phyloP scores from a whole-genome alignment of 1,140 invertebrate species.

The Condylostylus longicornis region DNA sequence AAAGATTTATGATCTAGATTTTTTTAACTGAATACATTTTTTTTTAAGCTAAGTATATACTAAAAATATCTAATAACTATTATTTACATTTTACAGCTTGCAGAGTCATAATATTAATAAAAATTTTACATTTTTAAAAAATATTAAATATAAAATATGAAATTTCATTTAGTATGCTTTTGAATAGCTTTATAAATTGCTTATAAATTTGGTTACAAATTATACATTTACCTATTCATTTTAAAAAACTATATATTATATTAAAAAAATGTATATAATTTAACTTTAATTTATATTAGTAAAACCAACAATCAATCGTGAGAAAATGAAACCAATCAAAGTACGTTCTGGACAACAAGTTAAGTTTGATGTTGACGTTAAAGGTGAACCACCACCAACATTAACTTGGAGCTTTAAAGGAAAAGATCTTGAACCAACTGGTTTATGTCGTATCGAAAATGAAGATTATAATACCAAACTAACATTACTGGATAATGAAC shows the following conservation, averaged over 20 bases:
- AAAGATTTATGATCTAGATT: too few species aligned
- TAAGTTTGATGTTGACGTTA: conserved; percentile 85
- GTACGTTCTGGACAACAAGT: conserved; percentile 82
- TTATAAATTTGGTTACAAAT: too few species aligned
- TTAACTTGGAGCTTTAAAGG: conserved; percentile 71
- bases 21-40: too few species aligned
- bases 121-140: too few species aligned
- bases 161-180: too few species aligned
- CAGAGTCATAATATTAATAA: too few species aligned
- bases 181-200: too few species aligned
- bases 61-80: too few species aligned
- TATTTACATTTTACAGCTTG: too few species aligned
- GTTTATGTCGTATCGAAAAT: conserved; percentile 65
- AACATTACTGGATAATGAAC: conserved; percentile 59
- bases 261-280: conserved; percentile 1
- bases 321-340: conserved; percentile 76
- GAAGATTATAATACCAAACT: conserved; percentile 88
- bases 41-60: too few species aligned
- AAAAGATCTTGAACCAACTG: conserved; percentile 20
- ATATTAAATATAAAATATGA: too few species aligned
- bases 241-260: conserved; percentile 11
- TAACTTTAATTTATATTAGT: conserved; percentile 38
- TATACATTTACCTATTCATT: conserved; percentile 10
- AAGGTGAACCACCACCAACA: conserved; percentile 87
- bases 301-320: conserved; percentile 80